Evolutionary conservation across 2,113 vertebrate species (phyloP).

Genomic region (Chelonoidis abingdonii): DNA sequence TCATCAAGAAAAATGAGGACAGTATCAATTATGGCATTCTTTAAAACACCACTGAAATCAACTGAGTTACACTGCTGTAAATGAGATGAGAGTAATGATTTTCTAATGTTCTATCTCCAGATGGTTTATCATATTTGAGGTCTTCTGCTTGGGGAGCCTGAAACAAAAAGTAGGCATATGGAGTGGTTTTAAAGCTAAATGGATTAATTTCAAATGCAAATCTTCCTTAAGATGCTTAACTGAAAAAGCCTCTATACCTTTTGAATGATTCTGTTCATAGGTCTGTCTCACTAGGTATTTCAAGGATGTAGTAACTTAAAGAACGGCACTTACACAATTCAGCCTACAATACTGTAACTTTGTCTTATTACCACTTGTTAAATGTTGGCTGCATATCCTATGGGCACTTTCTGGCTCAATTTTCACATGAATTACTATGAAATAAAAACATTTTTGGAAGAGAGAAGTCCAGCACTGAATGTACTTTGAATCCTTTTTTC

Average conservation of each 20-base stretch:
- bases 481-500: neutral
- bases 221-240: neutral
- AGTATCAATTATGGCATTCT: neutral
- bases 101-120: conserved; percentile 29
- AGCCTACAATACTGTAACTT: neutral
- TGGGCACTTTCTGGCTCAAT: conserved; percentile 37
- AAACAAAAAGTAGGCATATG: conserved; percentile 12
- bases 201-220: conserved; percentile 31
- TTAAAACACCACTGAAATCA: conserved; percentile 51
- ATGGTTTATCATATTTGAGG: conserved; percentile 26
- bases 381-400: conserved; percentile 30
- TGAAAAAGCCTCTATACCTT: neutral
- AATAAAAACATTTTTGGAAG: conserved; percentile 38
- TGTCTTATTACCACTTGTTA: conserved; percentile 44
- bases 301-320: conserved; percentile 4
- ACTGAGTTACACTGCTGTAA: conserved; percentile 29
- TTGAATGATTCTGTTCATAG: conserved; percentile 13
- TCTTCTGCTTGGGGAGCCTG: conserved; percentile 11
- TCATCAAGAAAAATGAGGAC: neutral
- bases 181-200: conserved; percentile 23
- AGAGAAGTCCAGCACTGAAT: neutral
- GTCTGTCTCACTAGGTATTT: conserved; percentile 9
- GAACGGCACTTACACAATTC: conserved; percentile 20
- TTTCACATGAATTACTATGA: conserved; percentile 61
- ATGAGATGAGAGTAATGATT: conserved; percentile 28